These are phyloP conservation scores for Nycteola revayana DNA, from an alignment of 2,888 invertebrate genomes.

Conservation along the genomic window DNA sequence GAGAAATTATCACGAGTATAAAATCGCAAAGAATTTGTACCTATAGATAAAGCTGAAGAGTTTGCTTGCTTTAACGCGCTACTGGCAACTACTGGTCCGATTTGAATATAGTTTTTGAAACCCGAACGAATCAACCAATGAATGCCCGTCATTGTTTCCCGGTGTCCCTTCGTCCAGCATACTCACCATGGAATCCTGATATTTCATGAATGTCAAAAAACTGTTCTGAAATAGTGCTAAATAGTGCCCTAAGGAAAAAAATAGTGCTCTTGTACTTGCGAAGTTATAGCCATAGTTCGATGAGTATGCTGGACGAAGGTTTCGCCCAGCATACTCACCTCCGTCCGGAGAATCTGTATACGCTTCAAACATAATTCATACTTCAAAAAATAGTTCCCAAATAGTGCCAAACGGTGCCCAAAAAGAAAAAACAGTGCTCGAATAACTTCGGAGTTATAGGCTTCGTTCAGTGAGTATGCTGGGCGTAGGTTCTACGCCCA, in stretches of 20 bases:
- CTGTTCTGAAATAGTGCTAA: constrained; percentile 1
- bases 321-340: constrained; percentile 6
- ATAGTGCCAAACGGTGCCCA: constrained; percentile 6
- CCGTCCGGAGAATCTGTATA: constrained; percentile 7
- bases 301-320: constrained; percentile 5
- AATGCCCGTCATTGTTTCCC: no score
- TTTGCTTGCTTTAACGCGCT: no score
- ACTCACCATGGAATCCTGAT: constrained; percentile 1
- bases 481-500: constrained; percentile 7
- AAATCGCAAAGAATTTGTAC: no score
- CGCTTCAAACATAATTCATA: constrained; percentile 7
- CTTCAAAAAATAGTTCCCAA: constrained; percentile 7
- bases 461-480: constrained; percentile 6
- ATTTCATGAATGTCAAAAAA: constrained; percentile 1
- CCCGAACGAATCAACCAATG: no score
- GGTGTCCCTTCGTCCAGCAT: constrained; percentile 2
- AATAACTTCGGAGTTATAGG: constrained; percentile 6
- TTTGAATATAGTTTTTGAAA: no score
- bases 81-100: no score
- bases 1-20: no score
- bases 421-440: constrained; percentile 6
- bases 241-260: not conserved
- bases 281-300: constrained; percentile 1
- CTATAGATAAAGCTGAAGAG: no score
- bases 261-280: constrained; percentile 1